Evolutionary conservation across 2,888 invertebrate species (phyloP).

Genomic region (Microchrysa polita): DNA sequence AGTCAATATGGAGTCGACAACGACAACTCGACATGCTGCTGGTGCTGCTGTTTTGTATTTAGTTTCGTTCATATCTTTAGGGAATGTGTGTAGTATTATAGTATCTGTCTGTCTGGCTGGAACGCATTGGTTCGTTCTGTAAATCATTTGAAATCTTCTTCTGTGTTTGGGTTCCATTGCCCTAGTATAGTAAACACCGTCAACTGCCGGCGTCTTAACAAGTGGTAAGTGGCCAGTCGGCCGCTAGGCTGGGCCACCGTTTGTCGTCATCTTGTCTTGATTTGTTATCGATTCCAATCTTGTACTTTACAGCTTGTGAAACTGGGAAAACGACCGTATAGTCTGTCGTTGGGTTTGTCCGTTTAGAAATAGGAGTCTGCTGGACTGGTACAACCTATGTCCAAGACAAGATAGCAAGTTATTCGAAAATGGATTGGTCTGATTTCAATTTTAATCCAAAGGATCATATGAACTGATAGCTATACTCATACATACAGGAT

Average conservation of each 20-base stretch:
- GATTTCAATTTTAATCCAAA: too few relatives aligned
- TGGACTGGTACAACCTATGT: too few relatives aligned
- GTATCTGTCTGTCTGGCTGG: constrained; percentile 10
- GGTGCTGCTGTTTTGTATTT: neutral
- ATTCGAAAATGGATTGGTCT: too few relatives aligned
- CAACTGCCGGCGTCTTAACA: neutral
- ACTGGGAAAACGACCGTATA: too few relatives aligned
- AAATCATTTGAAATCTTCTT: constrained; percentile 29
- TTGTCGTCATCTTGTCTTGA: neutral
- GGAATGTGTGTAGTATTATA: too few relatives aligned
- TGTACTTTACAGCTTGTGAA: neutral
- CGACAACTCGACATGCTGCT: too few relatives aligned
- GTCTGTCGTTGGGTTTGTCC: too few relatives aligned
- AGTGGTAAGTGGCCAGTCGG: constrained; percentile 22
- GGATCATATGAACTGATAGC: too few relatives aligned
- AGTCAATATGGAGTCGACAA: neutral
- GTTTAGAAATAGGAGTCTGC: too few relatives aligned
- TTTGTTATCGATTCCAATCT: constrained; percentile 35
- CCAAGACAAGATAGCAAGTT: too few relatives aligned
- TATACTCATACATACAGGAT: too few relatives aligned
- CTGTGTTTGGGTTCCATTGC: constrained; percentile 30
- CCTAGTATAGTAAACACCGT: constrained; percentile 25
- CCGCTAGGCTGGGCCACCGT: too few relatives aligned
- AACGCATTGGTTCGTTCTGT: constrained; percentile 17
- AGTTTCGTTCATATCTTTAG: constrained; percentile 26